A percentile compares a stretch with the other conserved stretches of the same genome.
Conservation (phyloP, 2,113 vertebrate species). For the Nansenia antarctica region DNA sequence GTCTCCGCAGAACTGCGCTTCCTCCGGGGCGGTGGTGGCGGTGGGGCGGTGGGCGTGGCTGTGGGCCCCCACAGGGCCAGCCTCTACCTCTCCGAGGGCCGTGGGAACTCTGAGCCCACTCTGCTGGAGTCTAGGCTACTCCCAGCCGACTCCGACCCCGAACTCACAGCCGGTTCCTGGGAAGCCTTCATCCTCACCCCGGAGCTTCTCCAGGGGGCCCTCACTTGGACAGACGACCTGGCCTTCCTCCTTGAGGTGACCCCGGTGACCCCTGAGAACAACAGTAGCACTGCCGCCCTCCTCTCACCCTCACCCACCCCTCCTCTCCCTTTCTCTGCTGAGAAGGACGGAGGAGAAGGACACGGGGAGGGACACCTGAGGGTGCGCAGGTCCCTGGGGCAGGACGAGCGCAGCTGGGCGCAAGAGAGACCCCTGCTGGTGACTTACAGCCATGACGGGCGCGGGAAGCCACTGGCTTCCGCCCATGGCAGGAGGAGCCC, state of each 20-base stretch:
- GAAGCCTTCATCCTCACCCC: slow-evolving; percentile 73
- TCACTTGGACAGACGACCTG: slow-evolving; percentile 49
- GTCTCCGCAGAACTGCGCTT: slow-evolving; percentile 80
- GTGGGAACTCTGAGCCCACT: slow-evolving; percentile 38
- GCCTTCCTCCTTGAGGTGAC: slow-evolving; percentile 73
- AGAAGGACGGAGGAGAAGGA: slow-evolving; percentile 6
- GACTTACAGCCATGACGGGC: slow-evolving; percentile 79
- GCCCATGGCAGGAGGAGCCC: slow-evolving; percentile 59
- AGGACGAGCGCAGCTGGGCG: slow-evolving; percentile 78
- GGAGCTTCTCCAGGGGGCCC: slow-evolving; percentile 61
- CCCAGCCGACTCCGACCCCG: slow-evolving; percentile 16
- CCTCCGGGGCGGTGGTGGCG: slow-evolving; percentile 41
- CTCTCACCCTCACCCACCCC: slow-evolving; percentile 18
- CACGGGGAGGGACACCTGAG: slow-evolving; percentile 60
- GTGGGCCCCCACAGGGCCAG: slow-evolving; percentile 63
- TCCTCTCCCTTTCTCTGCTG: neutral
- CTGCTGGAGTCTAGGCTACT: slow-evolving; percentile 73
- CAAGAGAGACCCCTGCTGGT: slow-evolving; percentile 80
- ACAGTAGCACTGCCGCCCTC: slow-evolving; percentile 45
- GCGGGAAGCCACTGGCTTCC: slow-evolving; percentile 70
- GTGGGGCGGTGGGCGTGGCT: too few relatives aligned
- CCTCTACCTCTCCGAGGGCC: slow-evolving; percentile 66
- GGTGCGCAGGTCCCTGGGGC: slow-evolving; percentile 70
- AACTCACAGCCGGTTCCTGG: slow-evolving; percentile 62
- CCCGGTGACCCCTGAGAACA: too few relatives aligned